phyloP scores from a whole-genome alignment of 2,888 invertebrate species.

The Drosophila longiperda region DNA sequence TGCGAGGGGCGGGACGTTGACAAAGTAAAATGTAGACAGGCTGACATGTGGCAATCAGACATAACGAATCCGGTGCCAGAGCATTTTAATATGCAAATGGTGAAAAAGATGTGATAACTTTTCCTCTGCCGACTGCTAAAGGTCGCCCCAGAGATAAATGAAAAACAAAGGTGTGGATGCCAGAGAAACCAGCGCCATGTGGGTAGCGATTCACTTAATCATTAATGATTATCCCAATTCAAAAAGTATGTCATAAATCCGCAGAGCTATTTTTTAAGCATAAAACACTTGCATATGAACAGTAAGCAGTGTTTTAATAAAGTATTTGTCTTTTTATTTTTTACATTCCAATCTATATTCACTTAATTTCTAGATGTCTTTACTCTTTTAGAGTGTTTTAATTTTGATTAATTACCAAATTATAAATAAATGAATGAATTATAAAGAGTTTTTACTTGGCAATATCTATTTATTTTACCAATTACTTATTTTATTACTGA shows the following conservation, averaged over 20 bases:
- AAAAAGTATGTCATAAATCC: constrained; percentile 44
- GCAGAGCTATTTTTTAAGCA: constrained; percentile 4
- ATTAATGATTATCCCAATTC: constrained; percentile 61
- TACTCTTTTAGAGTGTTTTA: background rate
- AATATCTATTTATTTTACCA: background rate
- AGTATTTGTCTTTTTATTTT: constrained; percentile 6
- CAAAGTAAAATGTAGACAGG: constrained; percentile 71
- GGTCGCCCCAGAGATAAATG: constrained; percentile 24
- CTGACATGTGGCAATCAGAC: constrained; percentile 73
- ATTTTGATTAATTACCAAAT: background rate
- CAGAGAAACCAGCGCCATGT: constrained; percentile 6
- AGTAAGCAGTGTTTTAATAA: constrained; percentile 19
- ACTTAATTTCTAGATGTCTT: background rate
- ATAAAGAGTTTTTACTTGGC: background rate
- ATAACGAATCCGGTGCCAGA: constrained; percentile 38
- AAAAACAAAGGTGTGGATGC: constrained; percentile 22
- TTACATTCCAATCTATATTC: background rate
- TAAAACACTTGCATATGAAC: background rate
- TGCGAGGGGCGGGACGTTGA: constrained; percentile 32
- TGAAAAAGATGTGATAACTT: constrained; percentile 59
- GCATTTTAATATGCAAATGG: constrained; percentile 77
- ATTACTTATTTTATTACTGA: background rate
- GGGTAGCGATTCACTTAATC: constrained; percentile 49
- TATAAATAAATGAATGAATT: too few relatives aligned
- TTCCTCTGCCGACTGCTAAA: constrained; percentile 17